These are phyloP conservation scores for Peromyscus leucopus DNA, from an alignment of 2,113 vertebrate genomes.

Conservation along the genomic window DNA sequence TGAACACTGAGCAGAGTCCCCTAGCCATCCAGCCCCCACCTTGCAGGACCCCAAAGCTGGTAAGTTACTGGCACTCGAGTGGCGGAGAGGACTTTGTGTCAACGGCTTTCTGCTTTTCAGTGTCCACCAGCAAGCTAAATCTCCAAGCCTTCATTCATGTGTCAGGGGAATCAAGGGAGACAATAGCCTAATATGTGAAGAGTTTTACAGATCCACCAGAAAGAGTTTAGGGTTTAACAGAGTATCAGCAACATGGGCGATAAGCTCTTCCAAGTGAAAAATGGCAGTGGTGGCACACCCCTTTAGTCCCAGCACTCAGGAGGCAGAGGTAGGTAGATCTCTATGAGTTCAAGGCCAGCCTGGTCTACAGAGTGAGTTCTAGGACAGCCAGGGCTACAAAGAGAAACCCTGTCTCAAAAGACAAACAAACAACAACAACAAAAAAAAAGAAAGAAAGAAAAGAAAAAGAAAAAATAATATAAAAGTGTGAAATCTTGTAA, in stretches of 20 bases:
- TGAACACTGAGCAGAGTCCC: background rate
- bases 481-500: background rate
- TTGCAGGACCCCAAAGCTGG: background rate
- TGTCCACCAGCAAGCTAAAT: background rate
- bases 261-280: slow-evolving; percentile 50
- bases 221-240: slow-evolving; percentile 20
- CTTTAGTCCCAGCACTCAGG: background rate
- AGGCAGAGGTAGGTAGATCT: background rate
- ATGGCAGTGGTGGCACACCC: background rate
- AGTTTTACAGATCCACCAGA: background rate
- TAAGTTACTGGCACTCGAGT: background rate
- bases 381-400: background rate
- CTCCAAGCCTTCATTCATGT: background rate
- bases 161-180: background rate
- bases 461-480: background rate
- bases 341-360: background rate
- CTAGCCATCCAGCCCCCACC: background rate
- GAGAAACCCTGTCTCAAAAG: background rate
- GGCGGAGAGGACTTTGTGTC: background rate
- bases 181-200: background rate
- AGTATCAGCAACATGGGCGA: background rate
- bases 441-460: background rate
- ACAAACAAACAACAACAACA: too few relatives aligned
- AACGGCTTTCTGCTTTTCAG: background rate
- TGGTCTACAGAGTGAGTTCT: background rate